These are phyloP conservation scores for Ypsolopha scabrella DNA, from an alignment of 2,888 invertebrate species.

Conservation along the genomic window DNA sequence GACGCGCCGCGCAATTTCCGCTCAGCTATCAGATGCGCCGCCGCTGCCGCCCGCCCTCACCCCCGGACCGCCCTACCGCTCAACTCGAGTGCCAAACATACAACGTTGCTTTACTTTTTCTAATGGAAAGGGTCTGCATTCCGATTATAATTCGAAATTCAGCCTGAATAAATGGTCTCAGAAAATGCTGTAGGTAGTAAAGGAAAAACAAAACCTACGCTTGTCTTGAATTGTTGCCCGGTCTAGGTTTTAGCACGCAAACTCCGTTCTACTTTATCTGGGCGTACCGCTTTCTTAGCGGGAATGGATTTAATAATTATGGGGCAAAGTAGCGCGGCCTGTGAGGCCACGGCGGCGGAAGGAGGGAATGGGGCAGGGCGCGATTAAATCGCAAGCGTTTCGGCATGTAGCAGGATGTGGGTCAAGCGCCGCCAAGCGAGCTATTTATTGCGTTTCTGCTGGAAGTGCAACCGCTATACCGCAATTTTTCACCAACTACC, in stretches of 20 bases:
- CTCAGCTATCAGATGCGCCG: constrained; percentile 46
- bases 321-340: constrained; percentile 55
- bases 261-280: constrained; percentile 21
- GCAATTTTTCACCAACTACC: constrained; percentile 23
- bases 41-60: neutral
- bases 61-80: neutral
- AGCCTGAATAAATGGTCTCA: neutral
- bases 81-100: neutral
- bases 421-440: constrained; percentile 61
- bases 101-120: constrained; percentile 4
- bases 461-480: constrained; percentile 52
- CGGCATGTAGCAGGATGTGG: constrained; percentile 66
- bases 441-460: constrained; percentile 64
- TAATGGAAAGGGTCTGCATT: neutral
- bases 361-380: constrained; percentile 51
- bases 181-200: no score
- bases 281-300: constrained; percentile 43
- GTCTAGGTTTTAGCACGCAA: neutral
- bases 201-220: no score
- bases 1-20: constrained; percentile 63
- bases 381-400: constrained; percentile 67
- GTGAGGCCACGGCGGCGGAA: constrained; percentile 53
- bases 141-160: neutral
- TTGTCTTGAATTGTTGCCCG: neutral
- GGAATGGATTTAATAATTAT: constrained; percentile 63